A percentile compares a stretch with the other conserved stretches of the same genome.
phyloP scores from a whole-genome alignment of 2,888 invertebrate species.

The Synergus itoensis region DNA sequence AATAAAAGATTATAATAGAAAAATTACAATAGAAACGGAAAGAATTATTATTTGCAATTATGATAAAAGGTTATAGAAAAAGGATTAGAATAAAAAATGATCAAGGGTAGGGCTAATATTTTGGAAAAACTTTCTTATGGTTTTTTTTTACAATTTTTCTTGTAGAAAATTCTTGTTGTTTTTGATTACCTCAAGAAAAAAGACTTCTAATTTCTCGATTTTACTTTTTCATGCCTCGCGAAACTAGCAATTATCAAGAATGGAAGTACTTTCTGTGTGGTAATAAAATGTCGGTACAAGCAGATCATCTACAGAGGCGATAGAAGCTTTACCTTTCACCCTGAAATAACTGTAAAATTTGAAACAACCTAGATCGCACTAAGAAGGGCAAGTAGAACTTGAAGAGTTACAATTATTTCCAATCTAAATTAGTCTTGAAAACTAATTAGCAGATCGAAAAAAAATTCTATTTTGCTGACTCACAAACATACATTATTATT shows the following conservation, averaged over 20 bases:
- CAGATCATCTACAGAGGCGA: background rate
- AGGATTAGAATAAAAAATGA: too few species aligned
- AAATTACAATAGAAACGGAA: too few species aligned
- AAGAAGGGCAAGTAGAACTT: background rate
- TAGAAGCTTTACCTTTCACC: background rate
- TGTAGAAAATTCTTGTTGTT: too few species aligned
- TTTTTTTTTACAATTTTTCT: too few species aligned
- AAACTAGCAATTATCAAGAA: background rate
- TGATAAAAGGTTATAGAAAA: too few species aligned
- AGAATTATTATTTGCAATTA: too few species aligned
- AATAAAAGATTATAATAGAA: too few species aligned
- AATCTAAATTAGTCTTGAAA: background rate
- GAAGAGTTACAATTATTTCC: background rate
- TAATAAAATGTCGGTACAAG: background rate
- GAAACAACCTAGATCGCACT: background rate
- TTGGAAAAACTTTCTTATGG: too few species aligned
- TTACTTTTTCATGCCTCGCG: too few species aligned
- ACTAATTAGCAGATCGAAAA: background rate
- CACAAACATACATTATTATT: background rate
- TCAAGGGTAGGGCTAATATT: too few species aligned
- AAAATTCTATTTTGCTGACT: background rate
- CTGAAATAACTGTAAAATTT: background rate
- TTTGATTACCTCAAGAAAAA: too few species aligned
- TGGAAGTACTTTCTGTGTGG: background rate
- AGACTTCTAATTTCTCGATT: too few species aligned